Base-by-base conservation (phyloP, 1,140 invertebrate species). In the Varroa destructor region DNA sequence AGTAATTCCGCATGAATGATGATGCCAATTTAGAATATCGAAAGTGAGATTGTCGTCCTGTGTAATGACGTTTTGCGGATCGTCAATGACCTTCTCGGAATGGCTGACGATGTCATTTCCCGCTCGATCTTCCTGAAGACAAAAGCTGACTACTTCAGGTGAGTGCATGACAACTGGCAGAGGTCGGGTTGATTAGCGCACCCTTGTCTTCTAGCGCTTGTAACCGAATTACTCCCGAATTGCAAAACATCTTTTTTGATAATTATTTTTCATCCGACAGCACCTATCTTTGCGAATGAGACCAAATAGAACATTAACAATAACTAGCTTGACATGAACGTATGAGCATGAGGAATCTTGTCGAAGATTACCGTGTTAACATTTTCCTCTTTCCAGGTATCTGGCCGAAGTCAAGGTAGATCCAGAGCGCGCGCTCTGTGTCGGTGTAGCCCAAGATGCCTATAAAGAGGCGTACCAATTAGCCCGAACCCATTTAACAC, bases 81-180 rank as follows among this genome's bases (percentile, higher is more conserved):
- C 10, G 61, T 67, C 12, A 37, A 67, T 37, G 61, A 67, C 40
- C 61, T 67, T 40, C 61, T 36, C 37, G 61, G 12, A 3, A 8
- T 46, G 61, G 12, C 40, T 12, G 61, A 67, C 61, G 61, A 67
- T 46, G 40, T 67, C 12, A 43, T 67, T 4, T 67, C 61, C 10
- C 40, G 36, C 12, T 40, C 61, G 8, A 67, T 67, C 46, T 67
- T 67, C 37, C 61, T 67, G 12, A 67, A 67, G 36, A 67, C 61
- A n/a, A 67, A 67, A 67, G 61, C 61, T 37, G 61, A 67, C 61
- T 67, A 67, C 8, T 67, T 43, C 61, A 12, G 61, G 61, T 67
- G 37, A 67, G 55, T 56, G 25, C 25, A 0, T 25, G 25, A 25
- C 25, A 25, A 25, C 25, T 25, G 25, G 25, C 25, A 25, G 25